Base-by-base conservation (phyloP, 1,140 invertebrate species). In the Euwallacea similis region DNA sequence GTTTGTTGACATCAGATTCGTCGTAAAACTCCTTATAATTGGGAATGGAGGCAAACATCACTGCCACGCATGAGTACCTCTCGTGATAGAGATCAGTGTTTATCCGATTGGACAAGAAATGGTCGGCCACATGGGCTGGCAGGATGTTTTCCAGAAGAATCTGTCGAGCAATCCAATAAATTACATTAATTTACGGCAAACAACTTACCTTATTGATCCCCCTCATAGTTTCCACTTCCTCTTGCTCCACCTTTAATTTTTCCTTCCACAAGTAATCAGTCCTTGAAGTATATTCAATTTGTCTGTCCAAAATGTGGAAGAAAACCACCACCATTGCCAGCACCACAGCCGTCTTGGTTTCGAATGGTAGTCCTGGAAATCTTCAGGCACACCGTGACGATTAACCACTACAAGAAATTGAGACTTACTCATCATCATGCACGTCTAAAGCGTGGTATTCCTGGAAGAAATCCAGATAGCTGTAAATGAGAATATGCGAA, bases 21-120 rank as follows among this genome's bases (percentile, higher is more conserved):
- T 97, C 96, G 80, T 98, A 99, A 81, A 98, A 98, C 80, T 98
- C 96, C 78, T 97, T 98, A 82, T 98, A 99, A 84, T 99, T 98
- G 9, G 97, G 96, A 77, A 99, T 98, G 0, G 95, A 98, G 0
- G 96, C 97, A 79, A 98, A 98, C 93, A 98, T 97, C 0, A 99
- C 96, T 0, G 94, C 96, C 58, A 98, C 95, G 77, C 93, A 95
- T 13, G 88, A 91, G 81, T 98, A 98, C 55, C 94, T 86, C 81
- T 98, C 94, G 79, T 97, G 96, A 81, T 99, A 98, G 0, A 99
- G 82, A 71, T 98, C 95, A 82, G 94, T 86, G 21, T 85, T 88
- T 4, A 85, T 85, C 69, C 88, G 84, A 2, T 86, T 86, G 3
- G 85, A 85, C 9, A 99, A 84, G 82, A 98, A 99, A 81, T 97